Evolutionary conservation across 2,888 invertebrate genomes (phyloP), one percentile per base, ranked within the genome.

Genomic region (Aricia artaxerxes): DNA sequence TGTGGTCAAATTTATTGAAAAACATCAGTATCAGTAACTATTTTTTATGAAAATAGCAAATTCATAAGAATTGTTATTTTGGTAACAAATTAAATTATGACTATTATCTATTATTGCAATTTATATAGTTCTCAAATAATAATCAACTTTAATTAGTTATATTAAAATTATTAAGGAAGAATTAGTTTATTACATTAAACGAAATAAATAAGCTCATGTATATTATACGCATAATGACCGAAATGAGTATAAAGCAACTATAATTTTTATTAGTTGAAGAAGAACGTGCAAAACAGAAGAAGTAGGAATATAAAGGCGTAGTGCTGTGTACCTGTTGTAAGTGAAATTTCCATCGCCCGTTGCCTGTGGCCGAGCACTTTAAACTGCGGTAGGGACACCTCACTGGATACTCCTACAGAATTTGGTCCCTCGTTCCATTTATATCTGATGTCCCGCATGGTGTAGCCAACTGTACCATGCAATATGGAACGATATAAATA

Each of bases 401-500:
- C 98, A 95, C 97, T 97, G 95, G 98, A 98, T 91, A 98, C 98
- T 95, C 98, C 98, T 94, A 99, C 98, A 93, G 98, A 98, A 96
- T 97, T 97, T 91, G 97, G 97, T 89, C 98, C 98, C 95, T 98
- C 98, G 96, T 98, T 98, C 98, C 98, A 98, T 95, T 97, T 98
- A 97, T 98, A 98, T 92, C 98, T 97, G 96, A 98, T 98, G 96
- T 98, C 98, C 96, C 97, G 96, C 98, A 98, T 98, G 95, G 98
- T 98, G 97, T 98, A 98, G 96, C 98, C 98, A 97, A 98, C 98
- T 98, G 96, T 95, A 91, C 93, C 92, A 91, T 92, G 92, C 92
- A 92, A 93, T 91, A 92, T 90, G 91, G 85, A 92, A 90, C 89
- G 90, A 90, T 92, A 91, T 90, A 92, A 89, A 93, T 92, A 88